phyloP scores from a whole-genome alignment of 2,797 vertebrate genomes.

The Eupleurogrammus muticus region DNA sequence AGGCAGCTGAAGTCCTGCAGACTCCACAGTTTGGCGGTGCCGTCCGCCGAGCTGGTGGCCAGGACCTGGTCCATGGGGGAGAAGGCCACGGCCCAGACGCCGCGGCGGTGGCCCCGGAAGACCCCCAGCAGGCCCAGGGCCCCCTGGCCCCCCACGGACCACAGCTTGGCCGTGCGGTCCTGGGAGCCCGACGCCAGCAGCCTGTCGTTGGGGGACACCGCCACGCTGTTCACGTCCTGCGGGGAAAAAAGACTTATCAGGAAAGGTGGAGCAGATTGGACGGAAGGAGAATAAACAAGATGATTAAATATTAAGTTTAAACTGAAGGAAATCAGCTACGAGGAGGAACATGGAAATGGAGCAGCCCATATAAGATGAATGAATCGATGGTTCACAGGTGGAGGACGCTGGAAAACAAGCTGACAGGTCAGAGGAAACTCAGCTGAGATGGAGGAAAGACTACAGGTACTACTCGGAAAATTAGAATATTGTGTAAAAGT shows the following conservation, averaged over 20 bases:
- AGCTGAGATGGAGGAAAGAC: too few relatives aligned
- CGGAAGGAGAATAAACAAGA: neutral
- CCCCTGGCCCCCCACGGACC: slow-evolving; percentile 85
- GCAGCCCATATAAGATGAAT: too few relatives aligned
- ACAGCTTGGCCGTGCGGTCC: slow-evolving; percentile 94
- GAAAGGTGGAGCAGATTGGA: neutral
- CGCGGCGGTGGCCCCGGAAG: slow-evolving; percentile 92
- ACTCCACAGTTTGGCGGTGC: slow-evolving; percentile 92
- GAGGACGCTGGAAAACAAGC: too few relatives aligned
- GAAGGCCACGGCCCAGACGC: slow-evolving; percentile 95
- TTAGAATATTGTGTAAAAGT: too few relatives aligned
- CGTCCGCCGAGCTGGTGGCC: slow-evolving; percentile 93
- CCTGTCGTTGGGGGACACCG: slow-evolving; percentile 94
- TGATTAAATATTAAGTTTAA: too few relatives aligned
- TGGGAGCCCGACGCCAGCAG: slow-evolving; percentile 95
- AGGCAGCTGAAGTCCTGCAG: slow-evolving; percentile 95
- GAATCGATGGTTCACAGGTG: too few relatives aligned
- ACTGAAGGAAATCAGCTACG: too few relatives aligned
- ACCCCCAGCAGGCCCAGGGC: slow-evolving; percentile 87
- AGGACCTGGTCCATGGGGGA: slow-evolving; percentile 94
- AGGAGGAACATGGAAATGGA: too few relatives aligned
- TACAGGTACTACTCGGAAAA: too few relatives aligned
- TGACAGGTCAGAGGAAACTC: too few relatives aligned
- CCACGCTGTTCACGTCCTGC: slow-evolving; percentile 95
- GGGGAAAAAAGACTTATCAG: neutral